Evolutionary conservation across 2,113 vertebrate genomes (phyloP), one percentile per base, ranked within the genome.

Genomic region (Astur gentilis): DNA sequence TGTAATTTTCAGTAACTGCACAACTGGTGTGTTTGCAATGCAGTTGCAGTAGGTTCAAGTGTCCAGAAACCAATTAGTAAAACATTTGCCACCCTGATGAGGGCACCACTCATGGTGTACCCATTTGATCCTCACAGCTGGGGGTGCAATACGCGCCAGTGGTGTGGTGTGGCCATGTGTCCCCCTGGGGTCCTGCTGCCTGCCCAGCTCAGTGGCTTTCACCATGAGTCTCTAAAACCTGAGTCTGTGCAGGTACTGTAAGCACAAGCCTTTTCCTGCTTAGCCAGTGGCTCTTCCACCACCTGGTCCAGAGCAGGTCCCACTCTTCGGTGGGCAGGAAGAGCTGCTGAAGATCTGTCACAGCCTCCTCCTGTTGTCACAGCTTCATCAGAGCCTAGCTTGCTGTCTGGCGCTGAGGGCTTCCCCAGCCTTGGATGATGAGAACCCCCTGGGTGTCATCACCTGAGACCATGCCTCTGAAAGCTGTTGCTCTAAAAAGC

Each of bases 121-220:
- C n/a, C 19, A 3, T 54, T 55, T 22, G 52, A 77, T 25, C 34
- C 62, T 77, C 25, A 8, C 18, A 32, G n/a, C 32, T 76, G 52
- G n/a, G 19, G 58, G 13, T 26, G 29, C 7, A 57, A 8, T 26
- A 9, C 0, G 0, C 18, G 7, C 11, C 0, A 9, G 6, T 64
- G 49, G 9, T 13, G 22, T 23, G 52, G 16, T 10, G 34, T 3
- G 5, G 10, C 54, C 57, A 10, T 4, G 7, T 49, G 21, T 12
- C 23, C 25, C 8, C 4, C 31, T 26, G 29, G 47, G 23, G 40
- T 80, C 6, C 62, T 87, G 71, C 13, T 32, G 7, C 47, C 52
- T 60, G 34, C 47, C 44, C 54, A 32, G 32, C 44, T 76, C 22
- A 38, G 40, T 9, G 1, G 8, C 38, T 73, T 15, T 71, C 67